Evolutionary conservation across 2,888 invertebrate genomes (phyloP), one percentile per base, ranked within the genome.

Genomic region (Diloba caeruleocephala): DNA sequence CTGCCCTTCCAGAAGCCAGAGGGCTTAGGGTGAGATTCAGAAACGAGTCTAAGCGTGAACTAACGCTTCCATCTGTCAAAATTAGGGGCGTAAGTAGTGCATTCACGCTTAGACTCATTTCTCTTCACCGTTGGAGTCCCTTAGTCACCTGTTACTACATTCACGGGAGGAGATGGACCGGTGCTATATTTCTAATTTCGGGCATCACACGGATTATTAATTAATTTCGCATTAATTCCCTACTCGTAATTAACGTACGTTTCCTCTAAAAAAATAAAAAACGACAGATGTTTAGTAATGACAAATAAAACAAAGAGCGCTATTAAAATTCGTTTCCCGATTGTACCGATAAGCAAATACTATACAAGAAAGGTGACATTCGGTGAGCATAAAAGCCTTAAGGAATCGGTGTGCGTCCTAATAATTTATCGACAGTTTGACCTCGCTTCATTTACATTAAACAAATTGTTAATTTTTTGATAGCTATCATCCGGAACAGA

Each of bases 391-490:
- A 86, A 90, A 86, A 83, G 80, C 81, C 81, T 70, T 77, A 82
- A 86, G 79, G 81, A 84, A 83, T 86, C 85, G 89, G 87, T 89
- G 87, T 90, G 83, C 81, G 87, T 74, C 72, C 81, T 81, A 81
- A 90, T 91, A 92, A 92, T 89, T 92, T 93, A 92, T 89, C 84
- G 87, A 85, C 74, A 78, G 79, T 82, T 85, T 89, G 87, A 88
- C 88, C 87, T 87, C 88, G 85, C 84, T 87, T 90, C 89, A 92
- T 93, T 93, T 92, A 88, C 89, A 90, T 93, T 92, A 92, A 92
- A 93, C 92, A 93, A 93, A 93, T 93, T 93, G 92, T 93, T 92
- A 92, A 93, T 92, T 93, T 92, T 90, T 91, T 85, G 92, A 92
- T 93, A 92, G 85, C 88, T 84, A 92, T 92, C 93, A 84, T 89